Evolutionary conservation across 1,140 invertebrate genomes (phyloP), one percentile per base, ranked within the genome.

Genomic region (Sipha flava): DNA sequence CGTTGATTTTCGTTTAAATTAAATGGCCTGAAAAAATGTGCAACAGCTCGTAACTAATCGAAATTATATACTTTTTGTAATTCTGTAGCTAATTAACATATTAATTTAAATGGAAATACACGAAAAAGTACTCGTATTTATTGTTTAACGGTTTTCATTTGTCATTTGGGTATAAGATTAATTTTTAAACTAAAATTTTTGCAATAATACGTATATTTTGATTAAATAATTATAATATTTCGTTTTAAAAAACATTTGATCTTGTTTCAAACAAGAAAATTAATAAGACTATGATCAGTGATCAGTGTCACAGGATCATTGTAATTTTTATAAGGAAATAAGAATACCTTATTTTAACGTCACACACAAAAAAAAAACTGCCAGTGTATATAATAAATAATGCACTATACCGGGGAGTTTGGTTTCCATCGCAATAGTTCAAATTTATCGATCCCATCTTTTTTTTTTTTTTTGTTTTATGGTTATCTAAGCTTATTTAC

Each of bases 21-120:
- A 57, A 59, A 59, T 59, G 73, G 73, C 59, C 16, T 18, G 21
- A 37, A 70, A 70, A 54, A 59, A 26, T 77, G 73, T 57, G 47
- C 52, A 77, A 77, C 49, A 77, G 73, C 52, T 77, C 73, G 73
- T 37, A 59, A 77, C 73, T 77, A 77, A 77, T 77, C 31, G 73
- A 57, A 54, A 77, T 40, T 59, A 26, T 59, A 26, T 10, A 57
- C 21, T 40, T 75, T 77, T 57, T 37, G 49, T 57, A 21, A 5
- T 57, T 18, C 34, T 40, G 34, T 5, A 75, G 59, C 49, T 77
- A 77, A 77, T 77, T 77, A 77, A 54, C 49, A 77, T 77, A 77
- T 77, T 54, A 77, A 77, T 52, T 75, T 34, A 75, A 75, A 75
- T 70, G 66, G 47, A 73, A 73, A 52, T 54, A 47, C n/a, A 37